A percentile compares a stretch with the other conserved stretches of the same genome.
These are phyloP conservation scores for Calephelis virginiensis DNA, from an alignment of 1,140 invertebrate genomes.

Conservation along the genomic window DNA sequence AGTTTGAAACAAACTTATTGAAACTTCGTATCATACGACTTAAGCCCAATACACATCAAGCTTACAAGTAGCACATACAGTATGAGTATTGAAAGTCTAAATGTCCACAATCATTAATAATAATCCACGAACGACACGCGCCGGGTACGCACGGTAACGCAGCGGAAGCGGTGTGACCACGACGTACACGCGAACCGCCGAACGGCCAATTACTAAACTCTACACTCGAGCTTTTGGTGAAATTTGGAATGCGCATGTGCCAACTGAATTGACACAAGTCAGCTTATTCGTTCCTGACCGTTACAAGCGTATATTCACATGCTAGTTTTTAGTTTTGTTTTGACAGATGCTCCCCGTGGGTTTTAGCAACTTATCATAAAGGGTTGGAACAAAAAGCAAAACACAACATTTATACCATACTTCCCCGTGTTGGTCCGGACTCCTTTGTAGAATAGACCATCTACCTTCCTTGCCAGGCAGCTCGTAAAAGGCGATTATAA, in stretches of 20 bases:
- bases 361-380: constrained; percentile 13
- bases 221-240: constrained; percentile 53
- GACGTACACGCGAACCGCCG: constrained; percentile 43
- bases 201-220: constrained; percentile 68
- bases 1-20: constrained; percentile 4
- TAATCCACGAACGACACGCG: constrained; percentile 11
- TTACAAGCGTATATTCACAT: constrained; percentile 62
- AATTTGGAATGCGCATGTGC: constrained; percentile 55
- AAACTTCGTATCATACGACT: constrained; percentile 3
- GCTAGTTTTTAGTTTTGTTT: constrained; percentile 68
- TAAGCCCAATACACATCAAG: background rate
- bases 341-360: constrained; percentile 47
- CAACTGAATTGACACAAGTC: constrained; percentile 53
- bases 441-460: no score
- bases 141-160: background rate
- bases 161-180: constrained; percentile 24
- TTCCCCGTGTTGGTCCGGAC: no score
- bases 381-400: constrained; percentile 10
- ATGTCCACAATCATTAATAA: constrained; percentile 13
- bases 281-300: constrained; percentile 47
- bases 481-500: no score
- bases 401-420: background rate
- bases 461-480: no score
- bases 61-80: constrained; percentile 1
- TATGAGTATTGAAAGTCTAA: background rate